Conservation (phyloP, 1,140 invertebrate species). For the Sitophilus oryzae region DNA sequence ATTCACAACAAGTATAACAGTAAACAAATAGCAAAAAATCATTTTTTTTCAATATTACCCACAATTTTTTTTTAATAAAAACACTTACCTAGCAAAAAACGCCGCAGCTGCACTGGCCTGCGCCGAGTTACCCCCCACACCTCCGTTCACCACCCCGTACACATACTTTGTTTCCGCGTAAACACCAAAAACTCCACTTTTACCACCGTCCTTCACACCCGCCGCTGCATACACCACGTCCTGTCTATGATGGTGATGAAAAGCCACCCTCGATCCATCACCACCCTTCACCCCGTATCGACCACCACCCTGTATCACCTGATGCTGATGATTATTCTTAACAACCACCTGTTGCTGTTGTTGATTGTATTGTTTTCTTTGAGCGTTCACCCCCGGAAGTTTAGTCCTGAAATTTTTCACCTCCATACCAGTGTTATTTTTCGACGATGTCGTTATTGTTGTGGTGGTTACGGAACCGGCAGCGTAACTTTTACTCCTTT, state of each 20-base stretch:
- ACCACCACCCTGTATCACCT: not conserved
- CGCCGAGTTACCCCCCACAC: constrained; percentile 38
- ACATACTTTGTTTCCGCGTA: constrained; percentile 44
- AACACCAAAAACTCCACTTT: constrained; percentile 40
- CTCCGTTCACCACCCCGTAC: constrained; percentile 43
- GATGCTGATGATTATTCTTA: too few species aligned
- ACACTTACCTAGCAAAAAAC: constrained; percentile 46
- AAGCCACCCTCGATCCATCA: constrained; percentile 25
- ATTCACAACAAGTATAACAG: too few species aligned
- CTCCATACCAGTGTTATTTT: constrained; percentile 5
- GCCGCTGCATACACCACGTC: constrained; percentile 12
- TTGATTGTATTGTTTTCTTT: too few species aligned
- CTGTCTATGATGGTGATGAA: constrained; percentile 20
- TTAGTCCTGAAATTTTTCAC: constrained; percentile 16
- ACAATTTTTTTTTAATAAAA: not conserved
- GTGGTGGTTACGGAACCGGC: not conserved
- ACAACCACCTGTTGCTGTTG: too few species aligned
- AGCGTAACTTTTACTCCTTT: constrained; percentile 7
- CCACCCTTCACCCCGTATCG: constrained; percentile 25
- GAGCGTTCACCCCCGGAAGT: not conserved
- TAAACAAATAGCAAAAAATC: too few species aligned
- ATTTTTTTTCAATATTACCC: not conserved
- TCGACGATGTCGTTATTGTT: constrained; percentile 8
- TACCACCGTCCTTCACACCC: constrained; percentile 20
- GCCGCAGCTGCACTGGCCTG: constrained; percentile 44